Percentiles rank a stretch among this genome's conserved stretches.
Conservation (phyloP, 2,888 invertebrate genomes). For the Amphipoea lucens region DNA sequence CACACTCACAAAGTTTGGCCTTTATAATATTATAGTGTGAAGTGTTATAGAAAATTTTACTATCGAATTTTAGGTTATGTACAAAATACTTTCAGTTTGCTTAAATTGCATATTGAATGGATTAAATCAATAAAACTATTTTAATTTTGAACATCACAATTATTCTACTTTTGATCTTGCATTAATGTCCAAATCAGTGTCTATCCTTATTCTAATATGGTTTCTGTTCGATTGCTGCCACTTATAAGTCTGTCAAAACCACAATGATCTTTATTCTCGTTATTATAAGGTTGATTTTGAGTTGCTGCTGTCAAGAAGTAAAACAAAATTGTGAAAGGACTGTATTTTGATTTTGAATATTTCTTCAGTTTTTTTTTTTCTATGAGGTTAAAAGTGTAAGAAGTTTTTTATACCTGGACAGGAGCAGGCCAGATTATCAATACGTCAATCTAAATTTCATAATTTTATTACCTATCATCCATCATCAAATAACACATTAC, state of each 20-base stretch:
- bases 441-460: background rate
- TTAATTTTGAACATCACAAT: background rate
- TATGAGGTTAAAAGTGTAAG: background rate
- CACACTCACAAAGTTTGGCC: too few relatives aligned
- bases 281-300: too few relatives aligned
- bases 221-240: background rate
- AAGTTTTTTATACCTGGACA: background rate
- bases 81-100: too few relatives aligned
- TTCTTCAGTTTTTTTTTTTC: background rate
- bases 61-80: background rate
- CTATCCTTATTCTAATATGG: background rate
- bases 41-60: too few relatives aligned
- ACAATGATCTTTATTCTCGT: background rate
- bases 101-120: background rate
- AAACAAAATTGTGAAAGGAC: too few relatives aligned
- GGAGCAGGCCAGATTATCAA: background rate
- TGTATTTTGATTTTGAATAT: background rate
- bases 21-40: too few relatives aligned
- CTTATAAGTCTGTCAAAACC: background rate
- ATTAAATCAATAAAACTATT: background rate
- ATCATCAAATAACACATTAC: background rate
- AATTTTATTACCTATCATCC: background rate
- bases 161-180: background rate
- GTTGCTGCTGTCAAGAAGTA: too few relatives aligned
- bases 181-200: background rate